These are phyloP conservation scores for Huso huso DNA, from an alignment of 2,797 vertebrate species.

Conservation along the genomic window DNA sequence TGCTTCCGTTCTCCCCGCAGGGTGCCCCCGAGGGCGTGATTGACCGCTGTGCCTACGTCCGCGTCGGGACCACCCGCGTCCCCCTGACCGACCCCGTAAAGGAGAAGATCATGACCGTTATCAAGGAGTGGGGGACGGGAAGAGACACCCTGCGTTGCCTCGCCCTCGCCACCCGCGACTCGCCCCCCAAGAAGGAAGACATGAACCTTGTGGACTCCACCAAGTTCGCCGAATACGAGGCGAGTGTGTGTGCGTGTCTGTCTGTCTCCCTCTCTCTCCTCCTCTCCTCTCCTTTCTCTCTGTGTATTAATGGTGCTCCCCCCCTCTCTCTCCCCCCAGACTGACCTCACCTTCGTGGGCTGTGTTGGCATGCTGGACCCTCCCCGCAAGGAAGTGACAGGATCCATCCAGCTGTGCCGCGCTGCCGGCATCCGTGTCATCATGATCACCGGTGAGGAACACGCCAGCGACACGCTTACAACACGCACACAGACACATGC, in stretches of 20 bases:
- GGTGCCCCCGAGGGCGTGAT: conserved; percentile 59
- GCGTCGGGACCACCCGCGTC: conserved; percentile 53
- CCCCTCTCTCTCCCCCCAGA: conserved; percentile 21
- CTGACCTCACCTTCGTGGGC: conserved; percentile 55
- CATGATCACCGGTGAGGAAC: conserved; percentile 52
- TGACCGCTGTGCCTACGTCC: conserved; percentile 53
- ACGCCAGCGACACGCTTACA: too few species aligned
- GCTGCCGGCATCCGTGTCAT: conserved; percentile 60
- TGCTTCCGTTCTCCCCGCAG: conserved; percentile 19
- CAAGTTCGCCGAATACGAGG: conserved; percentile 54
- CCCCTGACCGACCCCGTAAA: conserved; percentile 38
- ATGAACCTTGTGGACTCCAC: conserved; percentile 50
- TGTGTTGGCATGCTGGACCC: conserved; percentile 63
- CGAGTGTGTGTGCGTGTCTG: conserved; percentile 19
- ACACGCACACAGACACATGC: too few species aligned
- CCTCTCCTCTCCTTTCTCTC: not conserved
- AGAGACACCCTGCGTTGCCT: conserved; percentile 36
- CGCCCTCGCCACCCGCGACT: conserved; percentile 50
- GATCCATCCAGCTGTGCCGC: conserved; percentile 53
- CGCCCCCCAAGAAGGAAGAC: conserved; percentile 50
- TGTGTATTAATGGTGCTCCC: too few species aligned
- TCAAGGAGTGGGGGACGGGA: conserved; percentile 61
- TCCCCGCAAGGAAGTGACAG: conserved; percentile 53
- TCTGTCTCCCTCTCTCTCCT: not conserved
- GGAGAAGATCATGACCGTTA: conserved; percentile 45